A percentile compares a stretch with the other conserved stretches of the same genome.
These are phyloP conservation scores for Mamestra configurata DNA, from an alignment of 1,140 invertebrate genomes.

Conservation along the genomic window DNA sequence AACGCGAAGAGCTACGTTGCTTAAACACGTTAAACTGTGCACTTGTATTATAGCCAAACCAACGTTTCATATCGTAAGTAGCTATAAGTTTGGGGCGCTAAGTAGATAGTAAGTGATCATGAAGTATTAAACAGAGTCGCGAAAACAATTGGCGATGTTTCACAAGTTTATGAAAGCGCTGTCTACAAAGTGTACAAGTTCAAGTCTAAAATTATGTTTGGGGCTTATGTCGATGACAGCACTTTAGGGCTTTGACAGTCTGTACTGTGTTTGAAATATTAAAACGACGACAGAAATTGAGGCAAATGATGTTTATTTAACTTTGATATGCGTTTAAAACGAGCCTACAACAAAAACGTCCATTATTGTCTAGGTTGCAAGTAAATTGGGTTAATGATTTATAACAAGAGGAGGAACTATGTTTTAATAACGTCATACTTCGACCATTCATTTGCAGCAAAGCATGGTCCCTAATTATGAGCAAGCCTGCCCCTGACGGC, in stretches of 20 bases:
- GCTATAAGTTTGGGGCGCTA: neutral
- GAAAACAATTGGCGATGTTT: slow-evolving; percentile 18
- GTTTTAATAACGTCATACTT: slow-evolving; percentile 13
- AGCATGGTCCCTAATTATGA: slow-evolving; percentile 4
- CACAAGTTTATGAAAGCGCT: slow-evolving; percentile 2
- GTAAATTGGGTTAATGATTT: slow-evolving; percentile 14
- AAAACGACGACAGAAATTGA: neutral
- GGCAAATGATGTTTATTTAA: no score
- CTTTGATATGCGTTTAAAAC: no score
- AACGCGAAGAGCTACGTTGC: no score
- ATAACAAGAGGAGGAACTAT: neutral
- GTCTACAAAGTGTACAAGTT: slow-evolving; percentile 13
- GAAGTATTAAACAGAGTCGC: neutral
- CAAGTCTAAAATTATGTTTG: slow-evolving; percentile 13
- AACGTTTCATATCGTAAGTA: neutral
- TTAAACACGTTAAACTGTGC: no score
- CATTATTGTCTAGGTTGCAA: neutral
- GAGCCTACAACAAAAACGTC: neutral
- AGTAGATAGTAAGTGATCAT: neutral
- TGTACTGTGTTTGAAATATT: neutral
- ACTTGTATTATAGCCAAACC: no score
- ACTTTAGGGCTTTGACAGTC: slow-evolving; percentile 2
- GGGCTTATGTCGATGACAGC: neutral
- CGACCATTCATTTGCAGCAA: neutral
- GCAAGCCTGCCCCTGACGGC: neutral